Conservation (phyloP, 2,797 vertebrate genomes). For the Lutjanus campechanus region DNA sequence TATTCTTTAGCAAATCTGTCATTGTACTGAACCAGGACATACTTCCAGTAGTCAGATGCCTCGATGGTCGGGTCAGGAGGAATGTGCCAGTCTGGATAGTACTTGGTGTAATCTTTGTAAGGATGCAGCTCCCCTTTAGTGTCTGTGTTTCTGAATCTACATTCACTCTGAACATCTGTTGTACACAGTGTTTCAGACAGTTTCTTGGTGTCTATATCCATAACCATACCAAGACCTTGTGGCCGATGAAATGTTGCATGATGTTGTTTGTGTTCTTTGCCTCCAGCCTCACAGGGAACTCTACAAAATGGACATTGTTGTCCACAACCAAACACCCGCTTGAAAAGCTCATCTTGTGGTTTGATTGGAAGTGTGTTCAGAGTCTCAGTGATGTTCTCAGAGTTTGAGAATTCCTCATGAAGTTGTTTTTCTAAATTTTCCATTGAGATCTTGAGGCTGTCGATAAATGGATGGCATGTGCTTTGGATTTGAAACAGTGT, state of each 20-base stretch:
- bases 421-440: too few relatives aligned
- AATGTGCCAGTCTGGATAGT: conserved; percentile 76
- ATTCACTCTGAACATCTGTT: conserved; percentile 12
- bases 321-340: conserved; percentile 67
- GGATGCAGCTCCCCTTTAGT: not conserved
- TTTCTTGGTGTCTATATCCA: rapidly evolving
- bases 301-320: conserved; percentile 77
- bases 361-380: conserved; percentile 57
- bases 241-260: conserved; percentile 71
- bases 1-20: conserved; percentile 57
- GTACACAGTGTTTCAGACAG: conserved; percentile 60
- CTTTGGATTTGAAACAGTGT: conserved; percentile 64
- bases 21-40: conserved; percentile 71
- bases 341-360: conserved; percentile 70
- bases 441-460: too few relatives aligned
- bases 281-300: conserved; percentile 78
- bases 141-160: rapidly evolving
- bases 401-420: conserved; percentile 30
- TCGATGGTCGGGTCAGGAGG: conserved; percentile 56
- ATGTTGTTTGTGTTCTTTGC: conserved; percentile 61
- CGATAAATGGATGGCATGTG: conserved; percentile 45
- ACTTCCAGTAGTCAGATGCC: conserved; percentile 80
- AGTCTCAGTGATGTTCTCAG: conserved; percentile 9
- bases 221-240: conserved; percentile 19
- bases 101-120: conserved; percentile 33